Percentiles rank a stretch among this genome's conserved stretches.
phyloP scores from a whole-genome alignment of 2,113 vertebrate genomes.

The Progne subis region DNA sequence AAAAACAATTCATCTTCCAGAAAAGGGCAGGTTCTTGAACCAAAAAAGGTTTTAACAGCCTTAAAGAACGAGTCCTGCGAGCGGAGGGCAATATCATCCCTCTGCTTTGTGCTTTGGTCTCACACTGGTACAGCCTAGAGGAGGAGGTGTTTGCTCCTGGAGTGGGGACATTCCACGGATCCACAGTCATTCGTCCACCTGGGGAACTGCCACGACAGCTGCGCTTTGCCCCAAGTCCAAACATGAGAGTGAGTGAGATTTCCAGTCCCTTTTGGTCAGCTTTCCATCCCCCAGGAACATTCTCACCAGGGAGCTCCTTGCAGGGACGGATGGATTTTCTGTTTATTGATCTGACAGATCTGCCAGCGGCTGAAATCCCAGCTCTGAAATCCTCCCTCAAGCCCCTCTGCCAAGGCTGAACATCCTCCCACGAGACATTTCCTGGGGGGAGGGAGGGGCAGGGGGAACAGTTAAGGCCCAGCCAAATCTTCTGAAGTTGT shows the following conservation, averaged over 20 bases:
- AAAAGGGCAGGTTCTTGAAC: neutral
- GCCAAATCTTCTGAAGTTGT: neutral
- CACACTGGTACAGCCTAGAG: neutral
- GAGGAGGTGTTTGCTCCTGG: accelerated
- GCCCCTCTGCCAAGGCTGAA: neutral
- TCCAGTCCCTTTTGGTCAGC: neutral
- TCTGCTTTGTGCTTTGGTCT: neutral
- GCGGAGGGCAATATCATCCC: neutral
- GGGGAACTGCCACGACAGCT: neutral
- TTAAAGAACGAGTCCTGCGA: neutral
- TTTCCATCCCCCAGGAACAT: neutral
- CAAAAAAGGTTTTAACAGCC: neutral
- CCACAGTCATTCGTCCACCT: neutral
- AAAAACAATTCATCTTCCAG: neutral
- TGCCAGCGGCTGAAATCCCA: neutral
- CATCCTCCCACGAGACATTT: neutral
- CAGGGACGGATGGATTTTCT: accelerated
- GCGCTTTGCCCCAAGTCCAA: neutral
- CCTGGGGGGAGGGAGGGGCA: neutral
- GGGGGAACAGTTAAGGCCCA: neutral
- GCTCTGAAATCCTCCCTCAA: neutral
- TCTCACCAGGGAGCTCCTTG: neutral
- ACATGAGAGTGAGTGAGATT: neutral
- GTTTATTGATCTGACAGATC: neutral
- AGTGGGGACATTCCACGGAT: neutral